Evolutionary conservation across 2,888 invertebrate genomes (phyloP).

Genomic region (Megastigmus dorsalis): DNA sequence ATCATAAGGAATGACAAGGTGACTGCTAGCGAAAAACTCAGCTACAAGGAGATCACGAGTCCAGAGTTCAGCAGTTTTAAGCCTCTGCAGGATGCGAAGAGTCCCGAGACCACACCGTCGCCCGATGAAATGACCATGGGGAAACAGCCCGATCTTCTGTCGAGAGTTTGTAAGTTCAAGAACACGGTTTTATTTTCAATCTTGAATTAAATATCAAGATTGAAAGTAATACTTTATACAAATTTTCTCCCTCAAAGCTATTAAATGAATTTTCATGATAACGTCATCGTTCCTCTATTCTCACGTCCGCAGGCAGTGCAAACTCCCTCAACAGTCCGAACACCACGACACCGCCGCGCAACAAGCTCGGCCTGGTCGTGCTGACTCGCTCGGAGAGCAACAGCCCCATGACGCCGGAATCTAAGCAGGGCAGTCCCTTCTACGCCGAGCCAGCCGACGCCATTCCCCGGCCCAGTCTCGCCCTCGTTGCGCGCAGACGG

Average conservation of each 20-base stretch:
- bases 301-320: constrained; percentile 75
- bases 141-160: constrained; percentile 70
- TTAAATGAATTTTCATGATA: no score
- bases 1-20: constrained; percentile 67
- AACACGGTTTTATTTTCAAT: no score
- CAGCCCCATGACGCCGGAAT: constrained; percentile 70
- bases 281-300: background rate
- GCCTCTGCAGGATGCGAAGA: constrained; percentile 66
- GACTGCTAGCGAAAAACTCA: constrained; percentile 66
- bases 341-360: constrained; percentile 69
- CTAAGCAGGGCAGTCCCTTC: constrained; percentile 88
- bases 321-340: constrained; percentile 77
- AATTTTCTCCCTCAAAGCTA: no score
- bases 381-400: constrained; percentile 69
- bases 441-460: constrained; percentile 94
- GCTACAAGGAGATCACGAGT: constrained; percentile 70
- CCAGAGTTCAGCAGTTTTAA: constrained; percentile 72
- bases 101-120: constrained; percentile 51
- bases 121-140: constrained; percentile 59
- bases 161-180: constrained; percentile 73
- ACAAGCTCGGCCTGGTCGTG: constrained; percentile 68
- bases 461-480: constrained; percentile 68
- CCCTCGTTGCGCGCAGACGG: constrained; percentile 34
- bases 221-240: no score
- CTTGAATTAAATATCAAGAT: no score